These are phyloP conservation scores for Fregata magnificens DNA, from an alignment of 2,113 vertebrate genomes.

Conservation along the genomic window DNA sequence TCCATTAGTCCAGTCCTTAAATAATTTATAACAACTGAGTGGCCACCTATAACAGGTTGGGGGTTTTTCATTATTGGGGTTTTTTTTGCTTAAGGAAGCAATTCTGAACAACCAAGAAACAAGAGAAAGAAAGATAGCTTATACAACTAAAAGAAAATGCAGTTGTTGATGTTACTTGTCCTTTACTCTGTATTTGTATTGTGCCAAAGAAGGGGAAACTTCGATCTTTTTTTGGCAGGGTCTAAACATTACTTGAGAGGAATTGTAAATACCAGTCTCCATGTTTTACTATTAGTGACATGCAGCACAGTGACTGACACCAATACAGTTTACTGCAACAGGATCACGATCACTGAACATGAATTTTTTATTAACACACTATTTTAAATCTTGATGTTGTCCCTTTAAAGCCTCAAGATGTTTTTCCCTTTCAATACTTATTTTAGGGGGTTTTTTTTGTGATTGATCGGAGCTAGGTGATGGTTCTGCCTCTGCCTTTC, in stretches of 20 bases:
- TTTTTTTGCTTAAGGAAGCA: neutral
- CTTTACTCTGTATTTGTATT: neutral
- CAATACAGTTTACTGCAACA: neutral
- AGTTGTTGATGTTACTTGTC: neutral
- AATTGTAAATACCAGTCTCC: neutral
- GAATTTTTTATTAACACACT: neutral
- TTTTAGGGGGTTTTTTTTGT: neutral
- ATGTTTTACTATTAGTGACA: neutral
- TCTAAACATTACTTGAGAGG: neutral
- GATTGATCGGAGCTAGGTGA: neutral
- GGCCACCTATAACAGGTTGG: neutral
- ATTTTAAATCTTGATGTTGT: neutral
- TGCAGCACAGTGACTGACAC: neutral
- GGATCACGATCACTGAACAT: fast-evolving
- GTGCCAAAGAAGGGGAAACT: neutral
- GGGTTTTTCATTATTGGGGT: fast-evolving
- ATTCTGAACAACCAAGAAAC: neutral
- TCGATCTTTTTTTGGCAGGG: neutral
- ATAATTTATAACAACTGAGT: neutral
- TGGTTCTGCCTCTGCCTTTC: neutral
- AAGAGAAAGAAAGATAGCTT: neutral
- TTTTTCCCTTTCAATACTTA: neutral
- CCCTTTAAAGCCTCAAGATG: neutral
- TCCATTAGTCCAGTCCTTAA: neutral
- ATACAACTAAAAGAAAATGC: neutral